Conservation (phyloP, 2,113 vertebrate species). For the Grantiella picta region DNA sequence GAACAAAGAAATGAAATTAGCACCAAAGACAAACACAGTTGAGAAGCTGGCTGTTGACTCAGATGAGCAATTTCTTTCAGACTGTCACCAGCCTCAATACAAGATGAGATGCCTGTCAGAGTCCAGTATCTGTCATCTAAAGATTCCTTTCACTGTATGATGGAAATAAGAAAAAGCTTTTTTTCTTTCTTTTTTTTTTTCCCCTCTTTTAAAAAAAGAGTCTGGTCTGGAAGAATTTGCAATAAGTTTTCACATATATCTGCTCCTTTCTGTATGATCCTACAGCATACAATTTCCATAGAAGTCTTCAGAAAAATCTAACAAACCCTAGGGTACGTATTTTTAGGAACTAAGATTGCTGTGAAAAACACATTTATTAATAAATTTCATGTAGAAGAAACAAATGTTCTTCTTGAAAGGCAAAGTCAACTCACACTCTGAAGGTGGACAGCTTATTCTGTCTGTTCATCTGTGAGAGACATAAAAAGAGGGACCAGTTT, state of each 20-base stretch:
- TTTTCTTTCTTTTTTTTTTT: neutral
- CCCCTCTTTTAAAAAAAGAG: neutral
- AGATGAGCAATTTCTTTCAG: conserved; percentile 34
- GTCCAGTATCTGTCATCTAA: conserved; percentile 14
- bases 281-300: neutral
- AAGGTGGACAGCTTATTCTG: neutral
- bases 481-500: neutral
- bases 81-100: neutral
- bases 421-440: neutral
- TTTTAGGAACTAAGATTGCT: neutral
- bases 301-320: neutral
- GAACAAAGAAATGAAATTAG: conserved; percentile 50
- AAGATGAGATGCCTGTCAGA: conserved; percentile 21
- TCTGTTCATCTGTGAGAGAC: neutral
- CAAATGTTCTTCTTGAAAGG: neutral
- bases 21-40: neutral
- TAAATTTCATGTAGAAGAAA: neutral
- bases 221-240: neutral
- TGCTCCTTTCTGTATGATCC: neutral
- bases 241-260: neutral
- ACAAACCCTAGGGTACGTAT: neutral
- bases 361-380: neutral
- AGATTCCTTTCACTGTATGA: neutral
- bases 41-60: conserved; percentile 9
- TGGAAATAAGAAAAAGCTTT: neutral